Percentiles rank a stretch among this genome's conserved stretches.
phyloP scores from a whole-genome alignment of 2,113 vertebrate species.

The Plectropomus leopardus region DNA sequence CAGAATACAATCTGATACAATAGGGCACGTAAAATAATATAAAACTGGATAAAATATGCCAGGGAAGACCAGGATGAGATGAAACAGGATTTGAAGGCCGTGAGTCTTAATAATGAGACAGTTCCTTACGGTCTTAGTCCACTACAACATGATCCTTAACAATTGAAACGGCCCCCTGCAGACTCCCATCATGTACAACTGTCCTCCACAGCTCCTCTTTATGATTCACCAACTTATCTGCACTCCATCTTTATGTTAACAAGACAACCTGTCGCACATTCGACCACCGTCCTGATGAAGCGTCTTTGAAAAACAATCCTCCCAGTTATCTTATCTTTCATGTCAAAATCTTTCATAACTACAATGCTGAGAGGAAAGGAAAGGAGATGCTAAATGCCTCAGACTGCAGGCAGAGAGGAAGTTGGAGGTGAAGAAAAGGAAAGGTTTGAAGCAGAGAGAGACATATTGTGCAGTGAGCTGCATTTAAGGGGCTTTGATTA shows the following conservation, averaged over 20 bases:
- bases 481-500: slow-evolving; percentile 69
- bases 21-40: background rate
- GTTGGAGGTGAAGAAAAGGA: slow-evolving; percentile 15
- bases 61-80: background rate
- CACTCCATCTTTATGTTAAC: slow-evolving; percentile 45
- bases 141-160: background rate
- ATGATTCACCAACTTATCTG: slow-evolving; percentile 34
- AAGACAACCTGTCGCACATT: slow-evolving; percentile 11
- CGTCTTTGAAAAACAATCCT: slow-evolving; percentile 47
- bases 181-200: background rate
- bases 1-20: background rate
- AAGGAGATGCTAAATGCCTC: background rate
- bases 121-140: background rate
- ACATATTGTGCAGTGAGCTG: slow-evolving; percentile 68
- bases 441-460: slow-evolving; percentile 20
- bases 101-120: background rate
- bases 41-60: background rate
- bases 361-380: slow-evolving; percentile 1
- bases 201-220: slow-evolving; percentile 20
- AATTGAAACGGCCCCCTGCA: slow-evolving; percentile 8
- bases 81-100: background rate
- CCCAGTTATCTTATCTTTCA: slow-evolving; percentile 25
- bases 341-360: slow-evolving; percentile 30
- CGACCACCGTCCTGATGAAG: slow-evolving; percentile 33
- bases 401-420: background rate